Evolutionary conservation across 2,888 invertebrate genomes (phyloP).

Genomic region (Mesodorylaimus sp.): DNA sequence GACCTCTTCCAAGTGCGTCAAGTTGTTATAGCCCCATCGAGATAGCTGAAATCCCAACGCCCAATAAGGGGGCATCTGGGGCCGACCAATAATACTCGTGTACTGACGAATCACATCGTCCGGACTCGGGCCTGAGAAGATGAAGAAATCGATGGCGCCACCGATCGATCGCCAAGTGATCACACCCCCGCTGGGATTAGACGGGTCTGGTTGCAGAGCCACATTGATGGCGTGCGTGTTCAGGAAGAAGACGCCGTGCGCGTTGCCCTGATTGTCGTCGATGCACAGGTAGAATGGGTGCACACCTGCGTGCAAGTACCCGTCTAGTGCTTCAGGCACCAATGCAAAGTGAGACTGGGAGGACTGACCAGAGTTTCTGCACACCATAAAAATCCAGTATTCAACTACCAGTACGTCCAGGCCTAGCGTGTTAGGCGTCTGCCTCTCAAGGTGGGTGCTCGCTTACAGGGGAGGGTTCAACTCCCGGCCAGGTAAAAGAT

Average conservation of each 20-base stretch:
- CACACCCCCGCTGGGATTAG: too few species aligned
- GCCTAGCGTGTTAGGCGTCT: too few species aligned
- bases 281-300: slow-evolving; percentile 9
- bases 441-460: too few species aligned
- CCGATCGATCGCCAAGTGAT: slow-evolving; percentile 41
- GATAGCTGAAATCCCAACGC: slow-evolving; percentile 68
- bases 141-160: slow-evolving; percentile 57
- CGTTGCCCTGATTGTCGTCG: background rate
- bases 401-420: too few species aligned
- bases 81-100: slow-evolving; percentile 31
- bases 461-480: too few species aligned
- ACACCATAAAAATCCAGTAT: too few species aligned
- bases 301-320: too few species aligned
- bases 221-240: background rate
- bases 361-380: too few species aligned
- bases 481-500: too few species aligned
- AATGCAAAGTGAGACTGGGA: too few species aligned
- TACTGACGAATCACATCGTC: slow-evolving; percentile 44
- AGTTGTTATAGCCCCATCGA: slow-evolving; percentile 38
- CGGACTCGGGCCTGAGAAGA: slow-evolving; percentile 58
- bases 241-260: slow-evolving; percentile 5
- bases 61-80: slow-evolving; percentile 64
- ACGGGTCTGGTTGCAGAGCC: slow-evolving; percentile 7
- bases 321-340: too few species aligned
- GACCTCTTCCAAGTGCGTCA: slow-evolving; percentile 17